A percentile compares a stretch with the other conserved stretches of the same genome.
These are phyloP conservation scores for Hydrozoanthus tunicans DNA, from an alignment of 64 coral and sea anemone species.

Conservation along the genomic window DNA sequence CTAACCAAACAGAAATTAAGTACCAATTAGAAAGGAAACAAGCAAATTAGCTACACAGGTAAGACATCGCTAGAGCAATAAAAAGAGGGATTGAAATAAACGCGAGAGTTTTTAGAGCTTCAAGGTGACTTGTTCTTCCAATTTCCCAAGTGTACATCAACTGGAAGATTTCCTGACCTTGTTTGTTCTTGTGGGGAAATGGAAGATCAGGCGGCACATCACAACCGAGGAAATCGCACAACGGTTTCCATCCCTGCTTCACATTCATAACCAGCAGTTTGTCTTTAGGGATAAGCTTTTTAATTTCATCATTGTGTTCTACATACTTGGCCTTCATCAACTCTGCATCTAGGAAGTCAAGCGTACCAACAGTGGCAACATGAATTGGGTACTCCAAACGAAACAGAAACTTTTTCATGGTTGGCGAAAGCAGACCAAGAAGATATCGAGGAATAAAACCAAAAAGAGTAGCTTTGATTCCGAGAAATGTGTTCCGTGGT, in stretches of 20 bases:
- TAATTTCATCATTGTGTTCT: constrained; percentile 5
- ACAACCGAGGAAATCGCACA: neutral
- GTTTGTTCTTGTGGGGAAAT: constrained; percentile 30
- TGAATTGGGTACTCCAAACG: constrained; percentile 20
- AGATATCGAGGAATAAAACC: constrained; percentile 24
- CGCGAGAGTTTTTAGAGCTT: constrained; percentile 9
- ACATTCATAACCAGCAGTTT: constrained; percentile 38
- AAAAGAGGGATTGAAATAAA: constrained; percentile 1
- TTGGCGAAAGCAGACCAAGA: neutral
- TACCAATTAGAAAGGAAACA: too few relatives aligned
- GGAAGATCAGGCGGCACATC: neutral
- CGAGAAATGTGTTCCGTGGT: neutral
- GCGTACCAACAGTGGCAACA: constrained; percentile 11
- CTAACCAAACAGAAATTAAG: neutral
- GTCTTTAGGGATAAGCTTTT: neutral
- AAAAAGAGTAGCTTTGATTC: constrained; percentile 15
- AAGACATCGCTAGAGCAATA: neutral
- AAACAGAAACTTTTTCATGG: constrained; percentile 27
- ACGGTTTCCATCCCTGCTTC: constrained; percentile 12
- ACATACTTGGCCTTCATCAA: constrained; percentile 19
- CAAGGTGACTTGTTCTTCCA: constrained; percentile 11
- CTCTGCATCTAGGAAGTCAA: constrained; percentile 24
- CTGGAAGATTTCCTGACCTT: constrained; percentile 17
- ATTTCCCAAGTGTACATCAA: constrained; percentile 7
- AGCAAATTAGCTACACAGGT: neutral